Evolutionary conservation across 2,113 vertebrate species (phyloP), one percentile per base, ranked within the genome.

Genomic region (Phaethornis superciliosus): DNA sequence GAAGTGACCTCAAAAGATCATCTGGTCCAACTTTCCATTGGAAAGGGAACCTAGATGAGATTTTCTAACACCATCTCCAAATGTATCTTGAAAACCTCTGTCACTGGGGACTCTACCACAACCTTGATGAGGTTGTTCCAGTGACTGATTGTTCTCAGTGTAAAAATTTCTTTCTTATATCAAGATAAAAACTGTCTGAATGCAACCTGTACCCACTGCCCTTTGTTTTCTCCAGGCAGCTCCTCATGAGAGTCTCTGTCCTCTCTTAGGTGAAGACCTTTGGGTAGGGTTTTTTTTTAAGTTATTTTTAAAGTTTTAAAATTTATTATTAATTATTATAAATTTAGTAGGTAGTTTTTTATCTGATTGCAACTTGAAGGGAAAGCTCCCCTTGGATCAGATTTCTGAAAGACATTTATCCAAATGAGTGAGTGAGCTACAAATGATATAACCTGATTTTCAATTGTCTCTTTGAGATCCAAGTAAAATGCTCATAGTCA

Each of bases 191-290:
- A 33, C 3, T 55, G 9, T 62, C n/a, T 15, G 12, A 16, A n/a
- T 47, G 23, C 9, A 55, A 40, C 23, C 72, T 37, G 4, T 37
- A 22, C 4, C 4, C 26, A 30, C 21, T 51, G 15, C 4, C 21
- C 44, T 35, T 40, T 74, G 24, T 65, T 18, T 49, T 28, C 24
- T 40, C 5, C 40, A 15, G 14, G 17, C 54, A 15, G 37, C 24
- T 52, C 6, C 14, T 60, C 8, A 19, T n/a, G 40, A 75, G 30
- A 37, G 1, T 1, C 3, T 55, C 9, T 0, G 0, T 46, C 13
- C 11, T 65, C 23, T 55, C 68, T 40, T 15, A 71, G 54, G 12
- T 9, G 19, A 78, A 42, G 12, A 62, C 37, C 87, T 64, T 60
- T 16, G 6, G 30, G 72, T 32, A 67, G 58, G 3, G 2, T 28